Percentiles rank a stretch among this genome's conserved stretches.
Evolutionary conservation across 2,888 invertebrate genomes (phyloP).

Genomic region (Oxystoma pomonae): DNA sequence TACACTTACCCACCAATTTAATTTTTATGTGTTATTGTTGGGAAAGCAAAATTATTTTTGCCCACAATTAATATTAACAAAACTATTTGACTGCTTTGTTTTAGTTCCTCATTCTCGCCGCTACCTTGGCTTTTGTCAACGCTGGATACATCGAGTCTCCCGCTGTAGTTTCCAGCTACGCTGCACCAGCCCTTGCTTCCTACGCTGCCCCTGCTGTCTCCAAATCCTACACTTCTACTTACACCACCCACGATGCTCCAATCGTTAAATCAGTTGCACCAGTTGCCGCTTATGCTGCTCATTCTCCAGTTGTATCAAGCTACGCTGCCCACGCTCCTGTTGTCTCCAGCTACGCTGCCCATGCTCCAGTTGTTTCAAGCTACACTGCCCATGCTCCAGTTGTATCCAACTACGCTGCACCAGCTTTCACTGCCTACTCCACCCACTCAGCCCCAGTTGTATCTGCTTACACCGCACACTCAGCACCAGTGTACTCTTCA

Average conservation of each 20-base stretch:
- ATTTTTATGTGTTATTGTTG: too few relatives aligned
- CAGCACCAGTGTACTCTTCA: constrained; percentile 21
- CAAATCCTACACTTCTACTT: neutral
- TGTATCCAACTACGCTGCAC: neutral
- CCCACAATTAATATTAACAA: too few relatives aligned
- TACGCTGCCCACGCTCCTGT: constrained; percentile 22
- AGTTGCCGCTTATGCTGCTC: constrained; percentile 27
- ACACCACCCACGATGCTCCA: neutral
- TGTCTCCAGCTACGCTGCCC: constrained; percentile 13
- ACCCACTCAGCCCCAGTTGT: constrained; percentile 49
- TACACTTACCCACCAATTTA: too few relatives aligned
- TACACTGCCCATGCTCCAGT: constrained; percentile 22
- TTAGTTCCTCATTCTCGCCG: constrained; percentile 55
- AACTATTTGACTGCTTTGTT: too few relatives aligned
- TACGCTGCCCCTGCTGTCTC: constrained; percentile 23
- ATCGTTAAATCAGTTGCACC: neutral
- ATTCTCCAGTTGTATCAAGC: constrained; percentile 28
- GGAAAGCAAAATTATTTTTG: too few relatives aligned
- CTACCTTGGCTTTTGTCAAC: constrained; percentile 57
- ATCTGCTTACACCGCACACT: constrained; percentile 31
- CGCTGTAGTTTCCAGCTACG: constrained; percentile 41
- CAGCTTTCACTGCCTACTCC: constrained; percentile 10
- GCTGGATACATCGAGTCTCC: constrained; percentile 53
- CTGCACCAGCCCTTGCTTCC: constrained; percentile 33
- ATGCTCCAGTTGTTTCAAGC: constrained; percentile 28